phyloP scores from a whole-genome alignment of 1,140 invertebrate species.

The Aphidius gifuensis region DNA sequence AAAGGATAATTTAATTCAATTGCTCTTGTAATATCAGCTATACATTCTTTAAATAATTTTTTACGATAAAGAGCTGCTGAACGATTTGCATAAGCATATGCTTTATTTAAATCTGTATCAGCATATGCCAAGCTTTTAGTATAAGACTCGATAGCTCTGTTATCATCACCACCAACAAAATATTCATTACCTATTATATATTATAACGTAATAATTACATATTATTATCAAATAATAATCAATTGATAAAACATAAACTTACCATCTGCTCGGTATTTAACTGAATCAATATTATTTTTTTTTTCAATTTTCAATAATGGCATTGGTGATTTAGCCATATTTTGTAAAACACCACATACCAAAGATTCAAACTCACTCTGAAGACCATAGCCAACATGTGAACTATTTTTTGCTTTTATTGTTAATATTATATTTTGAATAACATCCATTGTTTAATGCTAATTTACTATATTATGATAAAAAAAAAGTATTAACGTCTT shows the following conservation, averaged over 20 bases:
- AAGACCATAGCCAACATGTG: conserved; percentile 45
- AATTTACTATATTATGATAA: too few relatives aligned
- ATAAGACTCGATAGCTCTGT: conserved; percentile 50
- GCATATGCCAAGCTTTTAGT: conserved; percentile 50
- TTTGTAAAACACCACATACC: conserved; percentile 45
- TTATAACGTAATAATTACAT: conserved; percentile 5
- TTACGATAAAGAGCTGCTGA: conserved; percentile 53
- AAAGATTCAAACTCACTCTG: conserved; percentile 49
- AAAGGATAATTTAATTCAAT: conserved; percentile 47
- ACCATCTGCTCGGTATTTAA: conserved; percentile 50
- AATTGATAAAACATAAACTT: neutral
- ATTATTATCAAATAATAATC: conserved; percentile 2
- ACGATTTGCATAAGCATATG: conserved; percentile 51
- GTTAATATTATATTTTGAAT: conserved; percentile 42
- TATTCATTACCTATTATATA: conserved; percentile 45
- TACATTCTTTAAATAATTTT: conserved; percentile 50
- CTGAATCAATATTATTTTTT: conserved; percentile 45
- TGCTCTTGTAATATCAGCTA: conserved; percentile 51
- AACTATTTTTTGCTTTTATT: conserved; percentile 40
- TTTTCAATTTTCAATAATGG: conserved; percentile 36
- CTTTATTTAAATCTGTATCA: conserved; percentile 37
- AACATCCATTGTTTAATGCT: conserved; percentile 39
- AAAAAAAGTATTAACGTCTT: too few relatives aligned
- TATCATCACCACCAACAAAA: conserved; percentile 48
- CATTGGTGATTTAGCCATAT: conserved; percentile 45